Conservation (phyloP, 2,113 vertebrate species). For the Nyctibius bracteatus region DNA sequence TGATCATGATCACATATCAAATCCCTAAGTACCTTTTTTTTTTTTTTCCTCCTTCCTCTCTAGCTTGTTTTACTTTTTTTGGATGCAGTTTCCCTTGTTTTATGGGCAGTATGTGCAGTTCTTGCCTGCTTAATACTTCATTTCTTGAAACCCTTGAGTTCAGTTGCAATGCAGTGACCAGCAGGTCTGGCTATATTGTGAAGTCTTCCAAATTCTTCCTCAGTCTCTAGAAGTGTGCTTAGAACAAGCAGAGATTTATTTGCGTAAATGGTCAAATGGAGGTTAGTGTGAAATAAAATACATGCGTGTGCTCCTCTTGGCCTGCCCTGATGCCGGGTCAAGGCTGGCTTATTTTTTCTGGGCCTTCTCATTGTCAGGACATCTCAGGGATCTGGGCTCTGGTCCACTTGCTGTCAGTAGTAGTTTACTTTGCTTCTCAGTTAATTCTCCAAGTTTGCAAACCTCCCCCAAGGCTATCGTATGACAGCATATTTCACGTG, state of each 20-base stretch:
- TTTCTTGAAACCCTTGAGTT: background rate
- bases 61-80: background rate
- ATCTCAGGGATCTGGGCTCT: background rate
- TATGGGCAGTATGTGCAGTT: background rate
- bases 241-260: slow-evolving; percentile 19
- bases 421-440: slow-evolving; percentile 15
- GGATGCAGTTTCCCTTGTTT: background rate
- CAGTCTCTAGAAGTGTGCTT: background rate
- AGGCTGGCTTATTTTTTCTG: slow-evolving; percentile 34
- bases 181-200: background rate
- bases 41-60: background rate
- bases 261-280: slow-evolving; percentile 32
- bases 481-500: background rate
- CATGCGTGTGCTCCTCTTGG: background rate
- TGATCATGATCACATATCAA: background rate
- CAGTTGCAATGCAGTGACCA: background rate
- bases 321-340: background rate
- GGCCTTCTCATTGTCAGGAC: slow-evolving; percentile 1
- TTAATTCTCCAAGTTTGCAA: background rate
- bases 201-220: background rate
- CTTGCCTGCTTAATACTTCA: background rate
- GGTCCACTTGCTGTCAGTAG: slow-evolving; percentile 1
- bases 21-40: background rate
- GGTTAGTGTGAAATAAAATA: slow-evolving; percentile 47
- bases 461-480: background rate